Evolutionary conservation across 2,113 vertebrate genomes (phyloP), one percentile per base, ranked within the genome.

Genomic region (Pithys albifrons): DNA sequence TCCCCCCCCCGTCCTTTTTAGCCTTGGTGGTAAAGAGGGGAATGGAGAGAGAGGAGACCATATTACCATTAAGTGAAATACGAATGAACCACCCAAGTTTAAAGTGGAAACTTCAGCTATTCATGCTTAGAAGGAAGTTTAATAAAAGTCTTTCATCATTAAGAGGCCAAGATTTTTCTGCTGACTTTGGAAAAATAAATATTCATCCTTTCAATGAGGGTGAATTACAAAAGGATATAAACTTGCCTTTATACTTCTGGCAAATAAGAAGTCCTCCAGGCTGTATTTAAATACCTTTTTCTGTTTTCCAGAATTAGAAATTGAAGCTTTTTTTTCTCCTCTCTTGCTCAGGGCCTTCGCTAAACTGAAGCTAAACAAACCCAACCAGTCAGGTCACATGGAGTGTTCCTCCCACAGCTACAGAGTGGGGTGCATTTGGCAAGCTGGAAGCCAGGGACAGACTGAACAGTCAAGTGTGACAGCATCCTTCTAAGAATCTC

Each of bases 31-130:
- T 92, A 88, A 71, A 70, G 64, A 79, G 39, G 27, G 65, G 69
- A 89, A 89, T 45, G 69, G 71, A 67, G 46, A 70, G 51, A 90
- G 64, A 86, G 83, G 37, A 89, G 79, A 81, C 88, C 66, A 49
- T 78, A 84, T 86, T 91, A 94, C 73, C 46, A 93, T 87, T 75
- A 92, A 93, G 51, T 92, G 84, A 94, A 97, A 92, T 82, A 92
- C 82, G 96, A 94, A 96, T 87, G 91, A 96, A 62, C 94, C 93
- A 96, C 95, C 95, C 91, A 94, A 94, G 92, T 95, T 89, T 92
- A 37, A 92, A 94, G 69, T 81, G 88, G 79, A 96, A 96, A 95
- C 76, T 96, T 96, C 61, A 90, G 65, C 49, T 84, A 77, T 52
- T 80, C 46, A 23, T 64, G 52, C 88, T 93, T 55, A 64, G 64